Conservation (phyloP, 2,888 invertebrate genomes). For the Busseola fusca region DNA sequence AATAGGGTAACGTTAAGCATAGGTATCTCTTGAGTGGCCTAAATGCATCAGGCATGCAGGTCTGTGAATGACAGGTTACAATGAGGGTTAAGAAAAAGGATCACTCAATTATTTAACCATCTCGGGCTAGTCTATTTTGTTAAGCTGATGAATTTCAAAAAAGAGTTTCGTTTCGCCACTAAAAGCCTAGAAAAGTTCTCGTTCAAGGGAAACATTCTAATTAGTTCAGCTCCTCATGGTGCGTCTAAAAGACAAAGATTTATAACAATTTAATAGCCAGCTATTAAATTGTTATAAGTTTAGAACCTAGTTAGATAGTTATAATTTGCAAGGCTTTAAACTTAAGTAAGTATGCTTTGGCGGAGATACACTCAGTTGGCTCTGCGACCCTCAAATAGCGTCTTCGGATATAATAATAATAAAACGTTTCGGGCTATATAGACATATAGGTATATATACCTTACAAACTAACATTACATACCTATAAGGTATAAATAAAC, state of each 20-base stretch:
- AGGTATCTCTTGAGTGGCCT: neutral
- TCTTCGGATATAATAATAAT: neutral
- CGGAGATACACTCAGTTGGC: conserved; percentile 12
- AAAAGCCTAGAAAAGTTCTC: neutral
- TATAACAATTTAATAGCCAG: neutral
- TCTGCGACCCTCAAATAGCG: conserved; percentile 9
- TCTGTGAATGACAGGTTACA: neutral
- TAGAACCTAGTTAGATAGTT: neutral
- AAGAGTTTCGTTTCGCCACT: neutral
- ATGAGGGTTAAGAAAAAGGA: too few species aligned
- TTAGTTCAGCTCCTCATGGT: neutral
- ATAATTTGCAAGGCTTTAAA: conserved; percentile 10
- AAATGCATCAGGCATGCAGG: neutral
- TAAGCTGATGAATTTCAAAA: neutral
- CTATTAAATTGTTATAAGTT: too few species aligned
- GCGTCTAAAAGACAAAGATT: neutral
- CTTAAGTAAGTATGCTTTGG: neutral
- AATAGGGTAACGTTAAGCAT: too few species aligned
- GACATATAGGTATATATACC: too few species aligned
- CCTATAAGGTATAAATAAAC: too few species aligned
- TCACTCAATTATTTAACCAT: neutral
- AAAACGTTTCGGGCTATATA: too few species aligned
- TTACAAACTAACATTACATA: too few species aligned
- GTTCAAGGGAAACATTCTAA: neutral
- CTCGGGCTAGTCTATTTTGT: too few species aligned